phyloP scores from a whole-genome alignment of 2,888 invertebrate species.

The Coleophora deauratella region DNA sequence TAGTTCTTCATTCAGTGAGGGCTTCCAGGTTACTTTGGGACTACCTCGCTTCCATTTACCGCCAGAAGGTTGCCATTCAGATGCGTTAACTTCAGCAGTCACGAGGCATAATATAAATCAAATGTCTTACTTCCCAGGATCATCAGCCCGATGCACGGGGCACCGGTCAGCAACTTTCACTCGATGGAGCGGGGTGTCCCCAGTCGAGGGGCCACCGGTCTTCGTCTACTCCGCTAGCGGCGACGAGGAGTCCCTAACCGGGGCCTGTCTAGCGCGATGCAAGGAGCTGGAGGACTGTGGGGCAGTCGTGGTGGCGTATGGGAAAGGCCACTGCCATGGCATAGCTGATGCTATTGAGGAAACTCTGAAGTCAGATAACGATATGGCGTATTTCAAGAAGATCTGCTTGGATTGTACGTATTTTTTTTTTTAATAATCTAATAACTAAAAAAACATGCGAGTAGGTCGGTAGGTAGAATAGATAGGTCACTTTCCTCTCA shows the following conservation, averaged over 20 bases:
- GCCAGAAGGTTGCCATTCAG: too few species aligned
- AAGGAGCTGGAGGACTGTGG: slow-evolving; percentile 58
- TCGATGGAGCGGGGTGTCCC: slow-evolving; percentile 55
- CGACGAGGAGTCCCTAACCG: slow-evolving; percentile 54
- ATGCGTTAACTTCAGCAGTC: too few species aligned
- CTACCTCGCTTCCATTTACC: too few species aligned
- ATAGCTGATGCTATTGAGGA: slow-evolving; percentile 34
- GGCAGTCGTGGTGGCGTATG: slow-evolving; percentile 61
- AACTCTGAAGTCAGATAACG: slow-evolving; percentile 60
- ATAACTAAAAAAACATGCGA: too few species aligned
- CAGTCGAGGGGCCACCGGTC: slow-evolving; percentile 49
- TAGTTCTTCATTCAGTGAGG: too few species aligned
- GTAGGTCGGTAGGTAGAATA: too few species aligned
- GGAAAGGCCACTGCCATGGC: slow-evolving; percentile 64
- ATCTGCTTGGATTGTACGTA: slow-evolving; percentile 74
- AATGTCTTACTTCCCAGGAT: slow-evolving; percentile 22
- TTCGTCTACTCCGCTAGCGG: slow-evolving; percentile 63
- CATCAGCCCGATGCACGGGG: slow-evolving; percentile 37
- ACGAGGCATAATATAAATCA: too few species aligned
- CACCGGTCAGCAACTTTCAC: slow-evolving; percentile 41
- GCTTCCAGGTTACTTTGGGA: too few species aligned
- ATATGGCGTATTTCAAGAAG: slow-evolving; percentile 78
- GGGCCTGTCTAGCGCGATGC: slow-evolving; percentile 61
- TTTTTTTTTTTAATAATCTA: too few species aligned
- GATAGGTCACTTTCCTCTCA: too few species aligned